Evolutionary conservation across 2,888 invertebrate genomes (phyloP).

Genomic region (Hyposoter dolosus): DNA sequence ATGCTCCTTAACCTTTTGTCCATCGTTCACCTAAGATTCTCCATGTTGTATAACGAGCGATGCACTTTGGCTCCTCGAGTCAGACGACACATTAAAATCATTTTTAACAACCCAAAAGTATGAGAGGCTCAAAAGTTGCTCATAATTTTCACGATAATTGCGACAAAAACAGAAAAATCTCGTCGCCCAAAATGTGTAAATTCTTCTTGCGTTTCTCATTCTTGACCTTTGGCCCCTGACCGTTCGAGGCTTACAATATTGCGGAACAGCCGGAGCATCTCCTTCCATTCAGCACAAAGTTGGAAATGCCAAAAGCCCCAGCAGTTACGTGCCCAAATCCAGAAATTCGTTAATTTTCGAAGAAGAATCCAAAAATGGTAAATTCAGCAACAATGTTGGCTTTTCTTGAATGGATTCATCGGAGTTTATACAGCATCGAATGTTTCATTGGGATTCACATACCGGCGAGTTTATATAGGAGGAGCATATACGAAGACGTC

Average conservation of each 20-base stretch:
- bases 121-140: slow-evolving; percentile 37
- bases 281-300: not conserved
- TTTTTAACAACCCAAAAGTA: slow-evolving; percentile 63
- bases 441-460: slow-evolving; percentile 47
- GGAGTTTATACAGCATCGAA: slow-evolving; percentile 1
- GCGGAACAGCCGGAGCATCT: not conserved
- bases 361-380: not conserved
- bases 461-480: slow-evolving; percentile 25
- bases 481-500: slow-evolving; percentile 50
- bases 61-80: slow-evolving; percentile 43
- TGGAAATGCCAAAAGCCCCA: not conserved
- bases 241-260: not conserved
- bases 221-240: not conserved
- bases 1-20: slow-evolving; percentile 80
- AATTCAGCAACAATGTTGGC: not conserved
- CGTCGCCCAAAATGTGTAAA: slow-evolving; percentile 44
- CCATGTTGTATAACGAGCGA: slow-evolving; percentile 57
- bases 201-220: slow-evolving; percentile 6
- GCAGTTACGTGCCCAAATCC: not conserved
- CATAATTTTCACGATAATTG: slow-evolving; percentile 56
- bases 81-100: slow-evolving; percentile 59
- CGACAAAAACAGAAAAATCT: slow-evolving; percentile 31
- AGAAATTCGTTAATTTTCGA: not conserved
- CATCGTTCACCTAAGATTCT: slow-evolving; percentile 69
- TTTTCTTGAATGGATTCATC: slow-evolving; percentile 15